phyloP scores from a whole-genome alignment of 2,113 vertebrate genomes.

The Dolichotis patagonum region DNA sequence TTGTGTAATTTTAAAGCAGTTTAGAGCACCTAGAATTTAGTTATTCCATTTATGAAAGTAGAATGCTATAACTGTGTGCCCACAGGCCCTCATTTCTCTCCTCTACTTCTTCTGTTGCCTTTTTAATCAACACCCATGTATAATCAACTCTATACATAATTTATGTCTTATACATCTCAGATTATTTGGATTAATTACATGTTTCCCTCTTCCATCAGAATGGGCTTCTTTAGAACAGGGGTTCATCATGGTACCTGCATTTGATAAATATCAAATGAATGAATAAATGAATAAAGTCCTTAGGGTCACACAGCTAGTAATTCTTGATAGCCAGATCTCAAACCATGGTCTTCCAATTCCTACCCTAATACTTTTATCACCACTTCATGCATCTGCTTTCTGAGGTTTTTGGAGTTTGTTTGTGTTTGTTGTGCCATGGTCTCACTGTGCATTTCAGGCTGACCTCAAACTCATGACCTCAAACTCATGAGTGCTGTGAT shows the following conservation, averaged over 20 bases:
- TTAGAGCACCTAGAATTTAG: constrained; percentile 22
- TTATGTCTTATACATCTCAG: neutral
- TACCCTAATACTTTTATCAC: neutral
- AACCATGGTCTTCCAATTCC: neutral
- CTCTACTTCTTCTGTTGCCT: neutral
- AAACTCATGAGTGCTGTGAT: neutral
- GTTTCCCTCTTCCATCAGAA: neutral
- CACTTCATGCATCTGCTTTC: neutral
- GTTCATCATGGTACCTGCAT: neutral
- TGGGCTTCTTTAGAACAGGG: neutral
- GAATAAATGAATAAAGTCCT: neutral
- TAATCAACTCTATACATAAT: neutral
- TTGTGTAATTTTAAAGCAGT: constrained; percentile 43
- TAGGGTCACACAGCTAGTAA: neutral
- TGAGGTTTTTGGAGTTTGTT: neutral
- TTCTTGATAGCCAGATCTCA: neutral
- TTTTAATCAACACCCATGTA: neutral
- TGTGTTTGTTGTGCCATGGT: neutral
- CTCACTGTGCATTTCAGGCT: neutral
- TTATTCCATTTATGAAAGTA: constrained; percentile 5
- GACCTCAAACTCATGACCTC: neutral
- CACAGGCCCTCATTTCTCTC: neutral
- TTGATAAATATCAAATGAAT: neutral
- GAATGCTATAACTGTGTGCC: neutral
- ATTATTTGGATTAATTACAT: constrained; percentile 35